Percentiles rank a stretch among this genome's conserved stretches.
phyloP scores from a whole-genome alignment of 2,797 vertebrate genomes.

The Esox lucius region DNA sequence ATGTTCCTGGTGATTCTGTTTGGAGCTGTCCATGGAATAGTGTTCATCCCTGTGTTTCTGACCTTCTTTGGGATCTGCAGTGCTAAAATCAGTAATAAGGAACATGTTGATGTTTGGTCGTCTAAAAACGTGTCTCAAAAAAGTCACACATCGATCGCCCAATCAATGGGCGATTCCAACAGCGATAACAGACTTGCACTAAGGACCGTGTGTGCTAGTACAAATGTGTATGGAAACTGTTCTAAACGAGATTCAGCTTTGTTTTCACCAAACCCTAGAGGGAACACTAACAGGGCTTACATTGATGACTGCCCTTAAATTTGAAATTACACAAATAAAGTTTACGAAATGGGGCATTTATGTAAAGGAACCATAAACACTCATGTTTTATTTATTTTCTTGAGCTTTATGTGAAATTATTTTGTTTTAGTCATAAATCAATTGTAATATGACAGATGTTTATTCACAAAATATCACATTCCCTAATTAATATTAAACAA shows the following conservation, averaged over 20 bases:
- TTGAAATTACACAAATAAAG: no score
- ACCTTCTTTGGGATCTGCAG: conserved; percentile 63
- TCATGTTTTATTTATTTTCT: no score
- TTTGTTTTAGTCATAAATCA: no score
- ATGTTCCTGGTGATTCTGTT: conserved; percentile 78
- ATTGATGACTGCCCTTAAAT: no score
- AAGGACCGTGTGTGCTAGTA: neutral
- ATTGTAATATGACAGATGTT: no score
- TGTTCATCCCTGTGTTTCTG: conserved; percentile 79
- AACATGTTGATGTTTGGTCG: neutral
- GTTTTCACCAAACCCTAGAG: no score
- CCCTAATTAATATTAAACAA: no score
- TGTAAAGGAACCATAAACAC: no score
- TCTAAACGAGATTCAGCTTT: neutral
- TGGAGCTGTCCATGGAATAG: conserved; percentile 67
- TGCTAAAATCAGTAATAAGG: conserved; percentile 7
- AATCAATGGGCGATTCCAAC: neutral
- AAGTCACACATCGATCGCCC: neutral
- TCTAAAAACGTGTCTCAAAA: neutral
- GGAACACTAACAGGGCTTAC: no score
- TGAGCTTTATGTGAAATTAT: no score
- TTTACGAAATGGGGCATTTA: no score
- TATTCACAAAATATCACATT: no score
- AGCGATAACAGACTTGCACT: neutral
- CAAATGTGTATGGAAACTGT: neutral